Conservation (phyloP, 2,888 invertebrate genomes). For the Mesorhabditis spiculigera region DNA sequence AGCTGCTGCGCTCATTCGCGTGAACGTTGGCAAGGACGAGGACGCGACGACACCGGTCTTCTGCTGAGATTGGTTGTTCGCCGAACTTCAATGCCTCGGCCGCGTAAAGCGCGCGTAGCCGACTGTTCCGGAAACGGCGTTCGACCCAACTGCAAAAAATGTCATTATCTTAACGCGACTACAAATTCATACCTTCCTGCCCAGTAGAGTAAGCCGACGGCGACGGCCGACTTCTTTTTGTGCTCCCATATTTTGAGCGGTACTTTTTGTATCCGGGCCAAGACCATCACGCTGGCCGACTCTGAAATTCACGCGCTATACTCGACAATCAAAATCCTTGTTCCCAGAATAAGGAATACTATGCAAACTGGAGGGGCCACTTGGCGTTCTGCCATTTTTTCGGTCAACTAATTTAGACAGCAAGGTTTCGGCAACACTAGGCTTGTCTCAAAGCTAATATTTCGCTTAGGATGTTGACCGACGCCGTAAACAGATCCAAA, state of each 20-base stretch:
- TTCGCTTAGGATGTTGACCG: too few species aligned
- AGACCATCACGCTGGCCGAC: too few species aligned
- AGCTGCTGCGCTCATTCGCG: slow-evolving; percentile 43
- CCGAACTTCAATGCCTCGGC: slow-evolving; percentile 41
- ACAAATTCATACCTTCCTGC: slow-evolving; percentile 16
- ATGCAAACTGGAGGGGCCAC: too few species aligned
- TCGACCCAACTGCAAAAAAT: neutral
- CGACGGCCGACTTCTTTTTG: slow-evolving; percentile 44
- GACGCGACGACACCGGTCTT: slow-evolving; percentile 40
- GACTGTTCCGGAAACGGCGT: slow-evolving; percentile 31
- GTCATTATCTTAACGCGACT: slow-evolving; percentile 20
- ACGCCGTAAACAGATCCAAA: too few species aligned
- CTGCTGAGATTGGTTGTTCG: slow-evolving; percentile 35
- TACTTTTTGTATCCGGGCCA: too few species aligned
- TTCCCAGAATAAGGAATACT: too few species aligned
- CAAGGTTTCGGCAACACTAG: too few species aligned
- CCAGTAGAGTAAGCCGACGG: slow-evolving; percentile 31
- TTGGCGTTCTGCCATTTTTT: too few species aligned
- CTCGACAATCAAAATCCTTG: too few species aligned
- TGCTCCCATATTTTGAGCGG: slow-evolving; percentile 26
- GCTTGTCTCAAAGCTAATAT: too few species aligned
- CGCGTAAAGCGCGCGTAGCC: slow-evolving; percentile 44
- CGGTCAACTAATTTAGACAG: too few species aligned
- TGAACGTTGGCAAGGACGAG: slow-evolving; percentile 46
- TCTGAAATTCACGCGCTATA: too few species aligned